Base-by-base conservation (phyloP, 2,113 vertebrate species). In the Tyto alba region DNA sequence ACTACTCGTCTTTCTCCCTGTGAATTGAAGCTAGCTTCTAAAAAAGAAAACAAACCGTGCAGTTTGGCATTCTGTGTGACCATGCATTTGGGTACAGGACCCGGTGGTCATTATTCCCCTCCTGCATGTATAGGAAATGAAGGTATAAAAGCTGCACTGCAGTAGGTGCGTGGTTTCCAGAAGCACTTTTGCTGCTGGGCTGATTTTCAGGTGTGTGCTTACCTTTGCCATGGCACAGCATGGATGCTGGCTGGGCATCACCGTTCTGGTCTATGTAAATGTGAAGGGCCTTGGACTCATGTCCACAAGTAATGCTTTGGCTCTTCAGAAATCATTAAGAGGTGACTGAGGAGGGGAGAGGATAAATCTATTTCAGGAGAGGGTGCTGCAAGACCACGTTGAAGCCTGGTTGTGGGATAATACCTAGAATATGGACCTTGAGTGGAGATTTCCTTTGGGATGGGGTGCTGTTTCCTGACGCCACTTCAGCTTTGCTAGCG, bases 21-120 rank as follows among this genome's bases (percentile, higher is more conserved):
- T 16, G 53, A 75, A 25, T 34, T 84, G 80, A 77, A 83, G 50
- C 16, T 30, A 16, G 52, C 56, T 43, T 47, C 47, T 41, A 18
- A 27, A 73, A 67, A 20, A 12, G 6, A 27, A 34, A 0, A 5
- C 7, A 59, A 59, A 29, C 2, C 0, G 1, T 9, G 16, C 9
- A 3, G 12, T 75, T 90, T 76, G 78, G 25, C 14, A 0, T 66
- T 43, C 6, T 76, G 3, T 10, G 62, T 57, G 69, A 11, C 17
- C 14, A 0, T 7, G 26, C 6, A 4, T 52, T 34, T 27, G 56
- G 10, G 64, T 22, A 1, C 5, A 3, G 82, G 77, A 81, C 7
- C 43, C 3, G 1, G 1, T 45, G 36, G 72, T 68, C 16, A 2
- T 3, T 30, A 27, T 36, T 69, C n/a, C 52, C 25, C 4, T 20